These are phyloP conservation scores for Sebastes aleutianus DNA, from an alignment of 2,797 vertebrate species.

Conservation along the genomic window DNA sequence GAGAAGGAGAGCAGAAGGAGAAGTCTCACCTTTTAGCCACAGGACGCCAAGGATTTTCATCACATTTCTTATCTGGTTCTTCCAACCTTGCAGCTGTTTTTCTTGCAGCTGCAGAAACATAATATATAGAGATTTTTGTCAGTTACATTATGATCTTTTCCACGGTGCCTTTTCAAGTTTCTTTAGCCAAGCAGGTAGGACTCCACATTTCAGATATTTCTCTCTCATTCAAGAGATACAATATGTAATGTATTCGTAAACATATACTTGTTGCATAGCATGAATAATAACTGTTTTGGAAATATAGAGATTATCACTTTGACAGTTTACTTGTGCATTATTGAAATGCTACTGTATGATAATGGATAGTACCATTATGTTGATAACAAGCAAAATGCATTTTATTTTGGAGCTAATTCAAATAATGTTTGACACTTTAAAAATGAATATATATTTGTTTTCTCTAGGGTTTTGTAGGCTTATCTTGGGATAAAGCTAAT, in stretches of 20 bases:
- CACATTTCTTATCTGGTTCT: conserved; percentile 12
- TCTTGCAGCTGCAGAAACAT: conserved; percentile 16
- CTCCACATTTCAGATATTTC: background rate
- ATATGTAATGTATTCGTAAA: background rate
- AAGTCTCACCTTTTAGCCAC: conserved; percentile 38
- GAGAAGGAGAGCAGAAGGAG: background rate
- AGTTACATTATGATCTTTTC: conserved; percentile 67
- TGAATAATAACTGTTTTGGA: background rate
- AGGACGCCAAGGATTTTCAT: conserved; percentile 26
- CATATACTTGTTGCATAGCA: background rate
- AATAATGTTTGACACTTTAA: background rate
- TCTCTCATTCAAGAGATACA: background rate
- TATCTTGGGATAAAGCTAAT: background rate
- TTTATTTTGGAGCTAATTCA: background rate
- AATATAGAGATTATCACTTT: background rate
- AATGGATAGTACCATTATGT: background rate
- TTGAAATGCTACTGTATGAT: background rate
- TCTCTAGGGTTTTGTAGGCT: background rate
- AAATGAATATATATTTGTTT: background rate
- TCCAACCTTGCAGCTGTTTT: background rate
- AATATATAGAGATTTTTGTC: conserved; percentile 1
- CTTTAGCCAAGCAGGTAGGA: conserved; percentile 72
- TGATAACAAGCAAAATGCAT: background rate
- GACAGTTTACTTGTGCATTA: background rate
- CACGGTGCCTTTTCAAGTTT: conserved; percentile 56